Base-by-base conservation (phyloP, 2,797 vertebrate genomes). In the Tokudaia tokunoshimensis region DNA sequence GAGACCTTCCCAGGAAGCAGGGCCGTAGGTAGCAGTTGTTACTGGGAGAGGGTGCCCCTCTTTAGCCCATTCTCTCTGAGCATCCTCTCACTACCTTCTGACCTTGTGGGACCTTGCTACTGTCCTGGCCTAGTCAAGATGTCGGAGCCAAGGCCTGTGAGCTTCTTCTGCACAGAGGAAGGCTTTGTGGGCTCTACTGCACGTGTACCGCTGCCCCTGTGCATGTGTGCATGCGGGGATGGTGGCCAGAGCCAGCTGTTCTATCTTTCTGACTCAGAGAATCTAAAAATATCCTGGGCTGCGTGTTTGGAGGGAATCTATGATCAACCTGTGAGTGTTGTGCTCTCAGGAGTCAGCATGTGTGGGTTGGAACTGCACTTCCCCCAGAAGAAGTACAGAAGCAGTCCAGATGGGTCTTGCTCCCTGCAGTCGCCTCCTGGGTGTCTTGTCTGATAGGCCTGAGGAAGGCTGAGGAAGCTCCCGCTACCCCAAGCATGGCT, bases 261-360 rank as follows among this genome's bases (percentile, higher is more conserved):
- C 75, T 24, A 11, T 26, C 78, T 70, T 70, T 78, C 92, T 70
- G 88, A 92, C 82, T 89, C 76, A 52, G 90, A 70, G 47, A 24
- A 22, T 85, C 70, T 95, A 79, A 94, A 95, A 92, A 75, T 78
- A 89, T 6, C 55, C 37, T 14, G 15, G 29, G 24, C 41, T 31
- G 79, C 34, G 29, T 34, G 59, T 92, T 19, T 63, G 74, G 63
- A 92, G 76, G 44, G 75, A 20, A 88, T 59, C 74, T n/a, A 0
- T 41, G 3, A 47, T 95, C 0, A 17, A 50, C 70, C 0, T 14
- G 78, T 76, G 92, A 37, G 0, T 67, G 52, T 15, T 31, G 61
- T 65, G 65, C 65, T 94, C 88, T 81, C 29, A 24, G 34, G 78
- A 70, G 59, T 44, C 41, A 81, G 63, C 63, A 3, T 52, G 61